Percentiles rank a stretch among this genome's conserved stretches.
These are phyloP conservation scores for Dermochelys coriacea DNA, from an alignment of 2,797 vertebrate species.

Conservation along the genomic window DNA sequence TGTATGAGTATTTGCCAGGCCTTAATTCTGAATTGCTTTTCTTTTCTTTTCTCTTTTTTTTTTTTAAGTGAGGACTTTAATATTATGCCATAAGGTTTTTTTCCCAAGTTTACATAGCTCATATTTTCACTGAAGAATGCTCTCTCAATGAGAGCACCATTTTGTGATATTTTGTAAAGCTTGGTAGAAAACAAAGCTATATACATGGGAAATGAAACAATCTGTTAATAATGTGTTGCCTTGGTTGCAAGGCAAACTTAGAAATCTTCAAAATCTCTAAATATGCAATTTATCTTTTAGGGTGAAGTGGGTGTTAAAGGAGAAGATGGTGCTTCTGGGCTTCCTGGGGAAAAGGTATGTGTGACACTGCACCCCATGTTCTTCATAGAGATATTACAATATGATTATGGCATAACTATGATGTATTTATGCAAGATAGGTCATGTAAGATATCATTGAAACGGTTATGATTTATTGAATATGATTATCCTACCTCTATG, in stretches of 20 bases:
- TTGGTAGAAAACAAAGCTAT: neutral
- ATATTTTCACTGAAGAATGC: neutral
- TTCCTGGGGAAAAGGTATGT: conserved; percentile 75
- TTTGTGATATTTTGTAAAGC: neutral
- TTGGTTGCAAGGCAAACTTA: neutral
- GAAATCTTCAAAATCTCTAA: conserved; percentile 25
- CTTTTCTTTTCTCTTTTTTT: conserved; percentile 6
- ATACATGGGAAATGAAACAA: neutral
- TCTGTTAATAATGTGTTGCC: neutral
- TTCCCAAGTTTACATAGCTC: neutral
- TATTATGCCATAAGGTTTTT: neutral
- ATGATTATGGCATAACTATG: no score
- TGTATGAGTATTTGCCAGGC: neutral
- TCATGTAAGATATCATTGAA: no score
- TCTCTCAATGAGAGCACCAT: neutral
- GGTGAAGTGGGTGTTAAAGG: conserved; percentile 75
- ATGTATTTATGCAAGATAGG: no score
- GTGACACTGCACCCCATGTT: no score
- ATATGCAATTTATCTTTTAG: conserved; percentile 61
- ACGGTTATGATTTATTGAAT: no score
- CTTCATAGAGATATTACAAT: no score
- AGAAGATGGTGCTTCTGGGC: conserved; percentile 64
- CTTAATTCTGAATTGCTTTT: neutral
- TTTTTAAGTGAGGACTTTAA: neutral
- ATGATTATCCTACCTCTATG: no score